Percentiles rank a stretch among this genome's conserved stretches.
Evolutionary conservation across 2,888 invertebrate species (phyloP).

Genomic region (Microctonus hyperodae): DNA sequence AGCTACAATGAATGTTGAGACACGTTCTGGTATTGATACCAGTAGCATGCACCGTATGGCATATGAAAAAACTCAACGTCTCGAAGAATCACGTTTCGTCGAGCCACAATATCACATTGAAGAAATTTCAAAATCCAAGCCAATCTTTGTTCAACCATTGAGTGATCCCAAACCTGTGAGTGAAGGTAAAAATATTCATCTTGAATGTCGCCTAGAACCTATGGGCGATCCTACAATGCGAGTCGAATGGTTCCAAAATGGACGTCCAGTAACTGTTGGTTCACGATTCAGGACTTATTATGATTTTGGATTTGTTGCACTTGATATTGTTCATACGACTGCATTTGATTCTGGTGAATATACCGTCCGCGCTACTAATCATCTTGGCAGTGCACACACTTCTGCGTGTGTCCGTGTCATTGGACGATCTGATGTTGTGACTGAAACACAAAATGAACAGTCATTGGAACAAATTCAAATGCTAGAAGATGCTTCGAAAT

Average conservation of each 20-base stretch:
- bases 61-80: constrained; percentile 84
- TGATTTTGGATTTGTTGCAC: constrained; percentile 96
- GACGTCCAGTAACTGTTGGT: constrained; percentile 85
- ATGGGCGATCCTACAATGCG: constrained; percentile 97
- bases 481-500: constrained; percentile 78
- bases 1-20: constrained; percentile 86
- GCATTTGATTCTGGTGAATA: constrained; percentile 96
- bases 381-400: constrained; percentile 90
- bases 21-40: constrained; percentile 87
- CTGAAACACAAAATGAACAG: constrained; percentile 91
- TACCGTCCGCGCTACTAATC: constrained; percentile 91
- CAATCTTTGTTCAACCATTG: constrained; percentile 90
- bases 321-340: constrained; percentile 93
- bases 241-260: constrained; percentile 96
- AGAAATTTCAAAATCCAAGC: constrained; percentile 92
- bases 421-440: constrained; percentile 80
- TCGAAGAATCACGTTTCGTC: constrained; percentile 85
- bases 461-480: constrained; percentile 91
- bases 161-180: constrained; percentile 85
- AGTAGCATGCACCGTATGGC: constrained; percentile 88
- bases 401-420: constrained; percentile 89
- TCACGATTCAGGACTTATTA: constrained; percentile 94
- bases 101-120: constrained; percentile 90
- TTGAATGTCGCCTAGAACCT: constrained; percentile 91
- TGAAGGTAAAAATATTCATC: constrained; percentile 89